These are phyloP conservation scores for Takifugu bimaculatus DNA, from an alignment of 2,113 vertebrate species.

Conservation along the genomic window DNA sequence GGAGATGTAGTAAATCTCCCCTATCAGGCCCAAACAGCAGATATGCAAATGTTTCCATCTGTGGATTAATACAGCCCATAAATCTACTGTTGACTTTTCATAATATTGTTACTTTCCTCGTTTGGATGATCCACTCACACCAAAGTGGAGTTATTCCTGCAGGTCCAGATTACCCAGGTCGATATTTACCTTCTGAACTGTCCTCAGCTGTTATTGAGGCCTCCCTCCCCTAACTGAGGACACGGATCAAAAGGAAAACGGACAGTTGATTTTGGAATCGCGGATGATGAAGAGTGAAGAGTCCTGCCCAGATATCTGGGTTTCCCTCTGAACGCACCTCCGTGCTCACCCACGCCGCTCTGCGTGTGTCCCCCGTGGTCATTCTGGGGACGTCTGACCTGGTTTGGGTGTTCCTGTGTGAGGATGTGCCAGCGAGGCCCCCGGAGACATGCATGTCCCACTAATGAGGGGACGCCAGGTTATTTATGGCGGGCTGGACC, in stretches of 20 bases:
- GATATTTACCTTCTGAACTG: no score
- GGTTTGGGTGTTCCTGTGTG: constrained; percentile 19
- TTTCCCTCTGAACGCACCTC: no score
- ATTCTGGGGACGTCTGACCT: constrained; percentile 44
- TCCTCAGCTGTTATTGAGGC: no score
- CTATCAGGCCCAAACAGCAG: no score
- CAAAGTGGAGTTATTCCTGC: no score
- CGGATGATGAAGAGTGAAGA: constrained; percentile 5
- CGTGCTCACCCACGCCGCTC: constrained; percentile 3
- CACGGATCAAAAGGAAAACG: constrained; percentile 25
- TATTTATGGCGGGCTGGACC: constrained; percentile 61
- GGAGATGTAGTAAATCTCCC: no score
- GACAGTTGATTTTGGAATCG: constrained; percentile 14
- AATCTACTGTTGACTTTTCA: no score
- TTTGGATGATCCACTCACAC: no score
- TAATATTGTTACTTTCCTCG: no score
- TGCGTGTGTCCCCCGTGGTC: constrained; percentile 48
- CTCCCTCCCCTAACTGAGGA: background rate
- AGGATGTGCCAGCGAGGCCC: constrained; percentile 23
- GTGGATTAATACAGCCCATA: no score
- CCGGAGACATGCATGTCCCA: constrained; percentile 55
- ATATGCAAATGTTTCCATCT: no score
- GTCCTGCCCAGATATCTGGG: background rate
- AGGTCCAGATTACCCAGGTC: no score
- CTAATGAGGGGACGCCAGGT: constrained; percentile 74